Evolutionary conservation across 2,797 vertebrate species (phyloP).

Genomic region (Thalassophryne amazonica): DNA sequence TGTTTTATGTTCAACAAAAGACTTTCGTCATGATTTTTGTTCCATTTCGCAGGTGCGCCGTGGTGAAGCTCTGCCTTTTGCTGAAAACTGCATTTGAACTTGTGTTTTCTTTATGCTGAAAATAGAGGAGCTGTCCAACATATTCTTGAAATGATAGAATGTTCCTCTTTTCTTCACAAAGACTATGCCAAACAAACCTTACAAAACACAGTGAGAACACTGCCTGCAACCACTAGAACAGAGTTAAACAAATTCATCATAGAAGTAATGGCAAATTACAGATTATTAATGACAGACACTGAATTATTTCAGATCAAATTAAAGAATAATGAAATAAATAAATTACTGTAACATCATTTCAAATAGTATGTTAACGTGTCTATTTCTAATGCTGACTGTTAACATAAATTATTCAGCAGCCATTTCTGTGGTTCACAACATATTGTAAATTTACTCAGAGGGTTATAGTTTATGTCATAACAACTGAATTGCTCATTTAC

Average conservation of each 20-base stretch:
- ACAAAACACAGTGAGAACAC: neutral
- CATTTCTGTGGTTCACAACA: conserved; percentile 1
- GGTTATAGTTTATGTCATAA: conserved; percentile 14
- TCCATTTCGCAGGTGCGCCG: no score
- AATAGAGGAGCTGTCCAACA: no score
- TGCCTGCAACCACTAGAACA: neutral
- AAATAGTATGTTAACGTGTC: neutral
- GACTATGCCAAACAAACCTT: neutral
- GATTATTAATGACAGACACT: neutral
- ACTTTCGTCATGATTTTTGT: no score
- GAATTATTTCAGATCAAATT: neutral
- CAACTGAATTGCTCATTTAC: conserved; percentile 1
- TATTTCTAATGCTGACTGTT: neutral
- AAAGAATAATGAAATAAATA: neutral
- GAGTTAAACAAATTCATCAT: conserved; percentile 9
- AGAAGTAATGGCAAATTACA: neutral
- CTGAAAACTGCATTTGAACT: no score
- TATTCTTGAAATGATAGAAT: no score
- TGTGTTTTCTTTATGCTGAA: no score
- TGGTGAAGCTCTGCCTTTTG: no score
- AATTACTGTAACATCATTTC: neutral
- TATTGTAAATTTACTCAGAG: conserved; percentile 8
- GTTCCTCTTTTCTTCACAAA: neutral
- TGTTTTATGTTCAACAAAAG: neutral
- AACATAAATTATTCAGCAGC: neutral